Evolutionary conservation across 2,888 invertebrate genomes (phyloP), one percentile per base, ranked within the genome.

Genomic region (Limnephilus marmoratus): DNA sequence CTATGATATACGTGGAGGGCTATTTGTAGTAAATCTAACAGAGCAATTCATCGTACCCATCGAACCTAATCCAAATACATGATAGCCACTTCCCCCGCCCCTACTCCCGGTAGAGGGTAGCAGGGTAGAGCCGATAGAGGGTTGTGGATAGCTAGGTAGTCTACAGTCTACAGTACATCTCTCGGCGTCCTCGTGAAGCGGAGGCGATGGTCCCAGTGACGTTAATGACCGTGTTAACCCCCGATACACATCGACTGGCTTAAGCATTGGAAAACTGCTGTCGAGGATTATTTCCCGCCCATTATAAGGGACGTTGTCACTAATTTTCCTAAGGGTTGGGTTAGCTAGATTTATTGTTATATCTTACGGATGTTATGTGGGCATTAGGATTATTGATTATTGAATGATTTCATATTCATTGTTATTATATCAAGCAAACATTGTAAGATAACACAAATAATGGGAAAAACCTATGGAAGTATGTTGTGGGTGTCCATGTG

Each of bases 241-340:
- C 31, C 92, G 15, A 68, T 90, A 85, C 85, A 85, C 92, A n/a
- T 86, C 80, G 45, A 85, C 90, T 85, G 81, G 86, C 90, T 85
- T 92, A 85, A 81, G 86, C 81, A 90, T 90, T 93, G 91, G 91
- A 91, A 93, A 91, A 93, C 90, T 90, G 91, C 88, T 90, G 90
- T 91, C 90, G 37, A 68, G 85, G 93, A 87, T 93, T 93, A 93
- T 92, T 93, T 41, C 91, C 68, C 68, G 24, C 24, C 68, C 68
- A 68, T 82, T 82, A 82, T 82, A 34, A 82, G 34, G 82, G 31
- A 82, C 82, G 12, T 34, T 82, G 34, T 31, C 82, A 82, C 31
- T 82, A 82, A 68, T 68, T 68, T 68, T 68, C 68, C 68, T 68
- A 24, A 68, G 68, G 68, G 24, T 68, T n/a, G 68, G 68, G 68